Percentiles rank a stretch among this genome's conserved stretches.
Evolutionary conservation across 1,140 invertebrate genomes (phyloP).

Genomic region (Megalonaias nervosa): DNA sequence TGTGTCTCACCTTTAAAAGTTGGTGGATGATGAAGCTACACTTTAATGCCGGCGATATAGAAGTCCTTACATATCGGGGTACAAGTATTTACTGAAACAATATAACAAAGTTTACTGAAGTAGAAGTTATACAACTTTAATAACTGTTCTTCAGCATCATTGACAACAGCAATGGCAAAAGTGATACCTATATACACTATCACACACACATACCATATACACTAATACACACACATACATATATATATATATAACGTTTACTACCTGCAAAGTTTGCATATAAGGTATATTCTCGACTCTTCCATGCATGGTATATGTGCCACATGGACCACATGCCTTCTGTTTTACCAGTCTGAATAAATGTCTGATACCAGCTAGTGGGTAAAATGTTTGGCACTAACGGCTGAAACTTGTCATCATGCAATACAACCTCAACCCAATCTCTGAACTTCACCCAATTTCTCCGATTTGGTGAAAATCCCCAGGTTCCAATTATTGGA

Average conservation of each 20-base stretch:
- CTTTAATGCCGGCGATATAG: no score
- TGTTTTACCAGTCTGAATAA: slow-evolving; percentile 22
- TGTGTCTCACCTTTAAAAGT: no score
- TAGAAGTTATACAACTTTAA: no score
- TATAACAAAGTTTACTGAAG: no score
- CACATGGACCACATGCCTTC: slow-evolving; percentile 55
- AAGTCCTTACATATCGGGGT: no score
- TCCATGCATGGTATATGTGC: slow-evolving; percentile 52
- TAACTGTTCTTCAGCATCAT: no score
- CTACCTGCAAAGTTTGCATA: slow-evolving; percentile 3
- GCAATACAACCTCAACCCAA: slow-evolving; percentile 36
- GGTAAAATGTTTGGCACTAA: slow-evolving; percentile 39
- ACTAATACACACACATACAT: fast-evolving
- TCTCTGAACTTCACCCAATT: slow-evolving; percentile 47
- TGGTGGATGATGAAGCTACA: no score
- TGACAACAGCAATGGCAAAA: no score
- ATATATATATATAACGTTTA: no score
- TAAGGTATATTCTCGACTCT: slow-evolving; percentile 25
- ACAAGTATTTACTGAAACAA: no score
- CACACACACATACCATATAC: no score
- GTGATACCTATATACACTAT: no score
- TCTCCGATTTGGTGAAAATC: slow-evolving; percentile 45
- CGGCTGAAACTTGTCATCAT: slow-evolving; percentile 34
- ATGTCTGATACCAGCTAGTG: slow-evolving; percentile 32
- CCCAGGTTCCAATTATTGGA: slow-evolving; percentile 31